Evolutionary conservation across 2,888 invertebrate species (phyloP).

Genomic region (Antheraea assamensis): DNA sequence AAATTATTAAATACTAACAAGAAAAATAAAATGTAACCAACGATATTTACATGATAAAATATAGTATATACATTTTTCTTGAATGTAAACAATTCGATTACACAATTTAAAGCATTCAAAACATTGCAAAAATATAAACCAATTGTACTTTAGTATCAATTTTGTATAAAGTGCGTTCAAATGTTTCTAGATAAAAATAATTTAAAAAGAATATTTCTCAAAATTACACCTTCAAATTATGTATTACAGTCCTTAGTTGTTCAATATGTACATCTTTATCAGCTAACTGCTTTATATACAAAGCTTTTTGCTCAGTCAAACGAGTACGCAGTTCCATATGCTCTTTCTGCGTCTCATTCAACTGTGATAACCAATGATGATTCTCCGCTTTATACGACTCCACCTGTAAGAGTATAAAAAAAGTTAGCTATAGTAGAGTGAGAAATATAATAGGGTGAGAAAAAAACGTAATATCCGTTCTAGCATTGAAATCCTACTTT

Average conservation of each 20-base stretch:
- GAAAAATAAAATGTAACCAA: neutral
- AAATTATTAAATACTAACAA: neutral
- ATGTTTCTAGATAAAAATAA: neutral
- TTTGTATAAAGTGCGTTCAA: neutral
- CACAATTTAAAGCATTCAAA: too few relatives aligned
- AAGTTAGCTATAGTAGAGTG: neutral
- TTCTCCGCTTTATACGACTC: constrained; percentile 84
- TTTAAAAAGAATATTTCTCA: neutral
- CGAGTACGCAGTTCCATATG: constrained; percentile 76
- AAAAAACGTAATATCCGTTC: too few relatives aligned
- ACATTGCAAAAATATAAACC: neutral
- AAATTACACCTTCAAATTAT: constrained; percentile 62
- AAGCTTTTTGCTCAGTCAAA: constrained; percentile 70
- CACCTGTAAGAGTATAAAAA: constrained; percentile 53
- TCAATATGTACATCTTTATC: constrained; percentile 75
- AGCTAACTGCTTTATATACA: constrained; percentile 62
- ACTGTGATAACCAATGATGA: constrained; percentile 83
- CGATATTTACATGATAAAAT: neutral
- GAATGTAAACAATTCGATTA: too few relatives aligned
- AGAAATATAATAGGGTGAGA: too few relatives aligned
- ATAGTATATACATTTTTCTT: neutral
- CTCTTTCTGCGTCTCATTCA: constrained; percentile 77
- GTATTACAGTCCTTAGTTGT: constrained; percentile 65
- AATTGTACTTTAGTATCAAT: neutral
- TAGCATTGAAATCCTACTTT: too few relatives aligned